Conservation (phyloP, 37 sponge, comb jelly and placozoan species). For the Tethya wilhelma region DNA sequence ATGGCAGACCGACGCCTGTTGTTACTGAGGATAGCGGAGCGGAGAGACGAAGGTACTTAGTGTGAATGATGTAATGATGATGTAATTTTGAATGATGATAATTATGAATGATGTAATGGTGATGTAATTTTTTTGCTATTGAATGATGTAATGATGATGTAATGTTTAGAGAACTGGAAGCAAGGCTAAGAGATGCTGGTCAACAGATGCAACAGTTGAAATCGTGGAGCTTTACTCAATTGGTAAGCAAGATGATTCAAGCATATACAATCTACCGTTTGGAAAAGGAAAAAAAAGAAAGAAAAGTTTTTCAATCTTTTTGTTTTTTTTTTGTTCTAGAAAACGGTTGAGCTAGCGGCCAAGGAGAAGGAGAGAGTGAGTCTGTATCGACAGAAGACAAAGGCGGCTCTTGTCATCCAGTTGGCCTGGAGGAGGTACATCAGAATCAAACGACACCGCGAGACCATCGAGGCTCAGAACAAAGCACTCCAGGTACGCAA, state of each 20-base stretch:
- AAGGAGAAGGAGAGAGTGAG: constrained; percentile 68
- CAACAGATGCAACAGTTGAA: constrained; percentile 32
- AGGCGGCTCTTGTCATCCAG: constrained; percentile 91
- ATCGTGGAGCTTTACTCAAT: constrained; percentile 27
- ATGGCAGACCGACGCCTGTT: too few species aligned
- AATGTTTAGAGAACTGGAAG: constrained; percentile 49
- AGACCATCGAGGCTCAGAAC: constrained; percentile 19
- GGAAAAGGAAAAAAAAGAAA: too few species aligned
- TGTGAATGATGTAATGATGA: background rate
- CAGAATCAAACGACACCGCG: constrained; percentile 12
- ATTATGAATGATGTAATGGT: too few species aligned
- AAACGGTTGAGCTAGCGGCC: constrained; percentile 52
- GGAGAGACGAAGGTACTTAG: constrained; percentile 15
- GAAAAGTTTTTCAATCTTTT: too few species aligned
- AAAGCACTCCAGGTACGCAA: constrained; percentile 28
- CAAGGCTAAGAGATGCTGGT: constrained; percentile 32
- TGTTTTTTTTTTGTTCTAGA: too few species aligned
- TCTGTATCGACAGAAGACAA: constrained; percentile 65
- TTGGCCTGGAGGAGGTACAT: constrained; percentile 86
- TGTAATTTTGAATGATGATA: too few species aligned
- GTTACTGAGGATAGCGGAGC: too few species aligned
- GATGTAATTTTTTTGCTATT: too few species aligned
- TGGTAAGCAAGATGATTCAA: too few species aligned
- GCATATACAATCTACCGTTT: too few species aligned
- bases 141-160: background rate